Evolutionary conservation across 2,113 vertebrate species (phyloP), one percentile per base, ranked within the genome.

Genomic region (Fregata magnificens): DNA sequence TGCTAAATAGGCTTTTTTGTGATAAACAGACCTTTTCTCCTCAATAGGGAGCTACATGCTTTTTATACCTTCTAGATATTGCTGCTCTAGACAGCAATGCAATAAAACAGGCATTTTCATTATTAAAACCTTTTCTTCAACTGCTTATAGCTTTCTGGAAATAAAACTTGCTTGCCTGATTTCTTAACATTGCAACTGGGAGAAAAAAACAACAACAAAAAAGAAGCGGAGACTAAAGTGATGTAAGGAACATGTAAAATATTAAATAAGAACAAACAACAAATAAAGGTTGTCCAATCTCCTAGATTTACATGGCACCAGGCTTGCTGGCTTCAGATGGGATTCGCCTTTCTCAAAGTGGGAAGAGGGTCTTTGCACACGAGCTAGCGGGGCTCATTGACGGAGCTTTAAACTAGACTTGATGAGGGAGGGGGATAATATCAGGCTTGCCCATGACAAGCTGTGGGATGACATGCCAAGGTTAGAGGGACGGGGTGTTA

Each of bases 51-150:
- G 44, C 61, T 76, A 40, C 1, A 2, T 42, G 22, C 13, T 81
- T 90, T 94, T 90, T 83, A 81, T 62, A 77, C 53, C 58, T 94
- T 94, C 74, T 82, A 90, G 53, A 77, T 73, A 83, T 47, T 80
- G 58, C 53, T 82, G 40, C 34, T 91, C 3, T 73, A 62, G 55
- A 77, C 45, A 92, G 70, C 91, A 88, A 50, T 70, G 53, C 86
- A 95, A 88, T 91, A 91, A 95, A 83, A 11, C 36, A 74, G 50
- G 13, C 10, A 70, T 92, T 97, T 96, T 86, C 40, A 73, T 94
- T 74, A 83, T 88, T 94, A 77, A 87, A 92, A 72, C 32, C 5
- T 85, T 95, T 91, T 77, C 22, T 91, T 80, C 74, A 91, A 18
- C 24, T 90, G 62, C 40, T 91, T 69, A 52, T 76, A 80, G 19